A percentile compares a stretch with the other conserved stretches of the same genome.
Conservation (phyloP, 2,797 vertebrate species). For the Hapalemur alaotrensis region DNA sequence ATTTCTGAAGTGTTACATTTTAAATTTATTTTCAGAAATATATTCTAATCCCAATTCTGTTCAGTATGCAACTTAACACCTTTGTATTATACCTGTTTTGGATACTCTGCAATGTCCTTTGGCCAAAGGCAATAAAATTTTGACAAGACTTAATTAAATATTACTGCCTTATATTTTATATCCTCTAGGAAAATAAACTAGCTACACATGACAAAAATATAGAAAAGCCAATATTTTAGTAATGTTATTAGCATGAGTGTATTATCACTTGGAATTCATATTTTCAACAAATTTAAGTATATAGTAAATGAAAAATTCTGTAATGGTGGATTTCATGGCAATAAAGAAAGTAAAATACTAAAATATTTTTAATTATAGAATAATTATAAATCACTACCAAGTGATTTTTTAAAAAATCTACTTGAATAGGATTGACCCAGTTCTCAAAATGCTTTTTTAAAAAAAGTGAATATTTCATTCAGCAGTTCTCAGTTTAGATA, state of each 20-base stretch:
- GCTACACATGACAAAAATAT: background rate
- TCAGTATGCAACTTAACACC: background rate
- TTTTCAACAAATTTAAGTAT: background rate
- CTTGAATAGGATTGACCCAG: background rate
- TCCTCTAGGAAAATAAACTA: background rate
- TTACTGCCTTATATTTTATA: background rate
- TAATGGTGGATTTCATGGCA: background rate
- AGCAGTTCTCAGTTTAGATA: background rate
- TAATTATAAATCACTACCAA: background rate
- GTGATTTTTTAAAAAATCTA: background rate
- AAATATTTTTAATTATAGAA: background rate
- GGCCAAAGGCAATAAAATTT: conserved; percentile 32
- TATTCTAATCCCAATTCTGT: background rate
- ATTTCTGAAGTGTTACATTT: background rate
- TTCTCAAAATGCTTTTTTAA: background rate
- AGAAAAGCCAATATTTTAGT: background rate
- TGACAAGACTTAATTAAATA: conserved; percentile 41
- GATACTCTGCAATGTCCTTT: conserved; percentile 7
- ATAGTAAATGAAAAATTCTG: background rate
- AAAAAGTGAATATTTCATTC: background rate
- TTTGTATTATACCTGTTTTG: background rate
- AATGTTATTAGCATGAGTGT: background rate
- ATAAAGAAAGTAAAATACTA: background rate
- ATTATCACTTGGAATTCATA: background rate
- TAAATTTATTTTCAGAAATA: conserved; percentile 22